These are phyloP conservation scores for Lucilia cuprina DNA, from an alignment of 1,140 invertebrate genomes.

Conservation along the genomic window DNA sequence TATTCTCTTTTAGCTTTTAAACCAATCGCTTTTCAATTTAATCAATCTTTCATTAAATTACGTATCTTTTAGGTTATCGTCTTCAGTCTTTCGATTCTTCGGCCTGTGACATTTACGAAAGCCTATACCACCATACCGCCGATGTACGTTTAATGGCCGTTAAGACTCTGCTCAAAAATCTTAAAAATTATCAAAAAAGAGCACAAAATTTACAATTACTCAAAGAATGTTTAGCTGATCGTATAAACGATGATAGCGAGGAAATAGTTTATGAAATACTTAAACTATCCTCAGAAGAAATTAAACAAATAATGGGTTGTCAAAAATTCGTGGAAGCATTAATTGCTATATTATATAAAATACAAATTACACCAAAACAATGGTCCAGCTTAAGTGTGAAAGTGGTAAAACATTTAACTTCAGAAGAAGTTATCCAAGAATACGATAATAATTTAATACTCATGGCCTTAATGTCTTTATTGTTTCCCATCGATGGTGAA, in stretches of 20 bases:
- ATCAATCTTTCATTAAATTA: too few species aligned
- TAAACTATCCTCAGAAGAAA: conserved; percentile 57
- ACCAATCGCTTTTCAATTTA: too few species aligned
- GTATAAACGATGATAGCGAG: conserved; percentile 68
- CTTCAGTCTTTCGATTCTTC: conserved; percentile 65
- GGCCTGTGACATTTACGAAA: conserved; percentile 69
- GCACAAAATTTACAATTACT: conserved; percentile 65
- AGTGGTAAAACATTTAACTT: conserved; percentile 60
- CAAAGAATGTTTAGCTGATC: conserved; percentile 66
- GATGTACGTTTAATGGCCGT: conserved; percentile 70
- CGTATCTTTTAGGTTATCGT: conserved; percentile 62
- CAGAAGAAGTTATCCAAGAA: conserved; percentile 37
- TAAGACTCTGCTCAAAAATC: conserved; percentile 64
- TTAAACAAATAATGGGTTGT: conserved; percentile 62
- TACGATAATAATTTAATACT: conserved; percentile 54
- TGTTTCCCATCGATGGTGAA: conserved; percentile 46
- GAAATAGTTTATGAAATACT: conserved; percentile 66
- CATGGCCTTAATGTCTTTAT: conserved; percentile 51
- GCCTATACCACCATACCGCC: conserved; percentile 71
- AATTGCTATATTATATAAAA: conserved; percentile 50
- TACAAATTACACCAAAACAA: conserved; percentile 44
- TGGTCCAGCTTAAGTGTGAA: conserved; percentile 61
- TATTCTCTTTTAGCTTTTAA: too few species aligned
- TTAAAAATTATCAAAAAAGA: conserved; percentile 58
- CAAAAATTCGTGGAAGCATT: conserved; percentile 50